Evolutionary conservation across 2,113 vertebrate species (phyloP).

Genomic region (Amphiprion ocellaris): DNA sequence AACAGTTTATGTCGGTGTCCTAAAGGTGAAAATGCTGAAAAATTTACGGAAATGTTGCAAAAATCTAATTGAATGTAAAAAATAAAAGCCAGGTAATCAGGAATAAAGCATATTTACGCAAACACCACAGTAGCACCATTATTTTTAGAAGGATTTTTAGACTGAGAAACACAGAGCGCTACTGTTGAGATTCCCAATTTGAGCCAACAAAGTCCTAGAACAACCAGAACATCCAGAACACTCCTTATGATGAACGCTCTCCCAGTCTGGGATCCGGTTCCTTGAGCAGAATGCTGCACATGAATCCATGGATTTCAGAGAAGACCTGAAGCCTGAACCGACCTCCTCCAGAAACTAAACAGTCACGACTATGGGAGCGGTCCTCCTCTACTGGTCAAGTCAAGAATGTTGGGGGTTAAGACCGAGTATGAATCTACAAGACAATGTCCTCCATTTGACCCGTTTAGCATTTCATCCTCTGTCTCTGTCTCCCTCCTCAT

Average conservation of each 20-base stretch:
- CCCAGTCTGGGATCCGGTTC: not conserved
- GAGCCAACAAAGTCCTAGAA: not conserved
- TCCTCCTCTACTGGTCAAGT: not conserved
- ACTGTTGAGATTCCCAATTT: not conserved
- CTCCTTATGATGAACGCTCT: slow-evolving; percentile 10
- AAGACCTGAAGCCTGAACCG: not conserved
- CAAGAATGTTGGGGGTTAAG: not conserved
- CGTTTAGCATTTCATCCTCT: not conserved
- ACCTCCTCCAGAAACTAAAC: not conserved
- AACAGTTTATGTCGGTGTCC: too few relatives aligned
- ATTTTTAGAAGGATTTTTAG: not conserved
- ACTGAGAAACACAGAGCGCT: not conserved
- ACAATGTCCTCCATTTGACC: not conserved
- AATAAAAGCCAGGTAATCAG: too few relatives aligned
- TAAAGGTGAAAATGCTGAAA: too few relatives aligned
- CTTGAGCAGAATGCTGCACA: slow-evolving; percentile 10
- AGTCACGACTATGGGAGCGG: not conserved
- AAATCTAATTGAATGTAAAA: too few relatives aligned
- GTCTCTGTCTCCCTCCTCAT: too few relatives aligned
- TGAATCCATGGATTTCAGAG: slow-evolving; percentile 5
- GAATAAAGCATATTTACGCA: too few relatives aligned
- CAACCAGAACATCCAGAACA: not conserved
- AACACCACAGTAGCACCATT: not conserved
- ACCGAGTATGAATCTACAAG: too few relatives aligned
- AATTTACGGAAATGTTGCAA: too few relatives aligned